Base-by-base conservation (phyloP, 2,113 vertebrate species). In the Tragelaphus buxtoni region DNA sequence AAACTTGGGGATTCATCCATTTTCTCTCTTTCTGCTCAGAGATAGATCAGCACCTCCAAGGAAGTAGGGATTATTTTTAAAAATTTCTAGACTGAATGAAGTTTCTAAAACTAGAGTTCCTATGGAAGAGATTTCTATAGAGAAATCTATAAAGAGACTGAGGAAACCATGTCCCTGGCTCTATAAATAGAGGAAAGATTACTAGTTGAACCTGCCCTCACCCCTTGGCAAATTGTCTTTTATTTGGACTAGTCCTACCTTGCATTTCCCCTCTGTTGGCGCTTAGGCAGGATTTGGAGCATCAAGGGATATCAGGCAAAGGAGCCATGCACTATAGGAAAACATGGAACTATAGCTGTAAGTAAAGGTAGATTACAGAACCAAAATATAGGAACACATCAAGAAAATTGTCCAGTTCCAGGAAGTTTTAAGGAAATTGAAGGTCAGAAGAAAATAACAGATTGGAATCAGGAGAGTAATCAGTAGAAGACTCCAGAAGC, bases 391-490 rank as follows among this genome's bases (percentile, higher is more conserved):
- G 55, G 69, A 88, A 51, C 17, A 65, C 2, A 17, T 42, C 32
- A 94, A 87, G 7, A 84, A 92, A 90, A 88, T 32, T 88, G 30
- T 85, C 30, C 45, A 82, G n/a, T 58, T 90, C 45, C 16, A 69
- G 22, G 9, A 16, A 72, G 39, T 58, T 91, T 88, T 26, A 83
- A 82, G 12, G 26, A 95, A 96, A 92, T 20, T 79, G 8, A 47
- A 88, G 16, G 24, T 87, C 42, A 95, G 13, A 92, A 91, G 90
- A 90, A 95, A 76, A 61, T 77, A 90, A 90, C 17, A 87, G 13
- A 83, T 76, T 4, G 39, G 53, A 88, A 5, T 16, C 53, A 87
- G 47, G 14, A 6, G 93, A 82, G n/a, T 58, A 94, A 85, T 58
- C 47, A 77, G 7, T 22, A 82, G 20, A 88, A 97, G 69, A 89